Conservation (phyloP, 2,113 vertebrate species). For the Muscicapa adusta region DNA sequence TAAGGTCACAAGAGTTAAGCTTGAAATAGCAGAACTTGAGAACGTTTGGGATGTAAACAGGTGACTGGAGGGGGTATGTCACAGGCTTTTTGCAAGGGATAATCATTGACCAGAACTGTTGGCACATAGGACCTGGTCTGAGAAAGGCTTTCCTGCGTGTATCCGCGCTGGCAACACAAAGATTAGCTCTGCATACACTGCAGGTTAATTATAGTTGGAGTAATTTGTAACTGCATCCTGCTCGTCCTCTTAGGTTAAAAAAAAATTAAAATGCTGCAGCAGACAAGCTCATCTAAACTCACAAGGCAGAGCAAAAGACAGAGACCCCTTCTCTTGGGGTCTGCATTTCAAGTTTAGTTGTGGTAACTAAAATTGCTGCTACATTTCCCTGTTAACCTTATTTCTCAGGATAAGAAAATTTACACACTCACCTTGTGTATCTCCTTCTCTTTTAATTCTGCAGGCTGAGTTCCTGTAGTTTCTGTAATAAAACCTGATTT, state of each 20-base stretch:
- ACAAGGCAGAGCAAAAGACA: background rate
- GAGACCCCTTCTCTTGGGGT: background rate
- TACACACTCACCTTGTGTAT: background rate
- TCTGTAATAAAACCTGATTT: background rate
- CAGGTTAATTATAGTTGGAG: background rate
- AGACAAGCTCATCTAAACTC: background rate
- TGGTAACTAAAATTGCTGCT: background rate
- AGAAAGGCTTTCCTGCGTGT: background rate
- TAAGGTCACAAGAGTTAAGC: conserved; percentile 55
- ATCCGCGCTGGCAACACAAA: background rate
- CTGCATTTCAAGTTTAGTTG: background rate
- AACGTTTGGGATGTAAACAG: conserved; percentile 42
- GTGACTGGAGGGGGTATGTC: conserved; percentile 24
- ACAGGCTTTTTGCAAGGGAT: conserved; percentile 20
- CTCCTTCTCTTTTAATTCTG: background rate
- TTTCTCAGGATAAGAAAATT: background rate
- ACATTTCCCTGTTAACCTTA: background rate
- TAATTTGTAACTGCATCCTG: background rate
- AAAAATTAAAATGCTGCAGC: background rate
- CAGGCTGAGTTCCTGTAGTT: background rate
- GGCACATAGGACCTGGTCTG: background rate
- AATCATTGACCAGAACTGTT: conserved; percentile 41
- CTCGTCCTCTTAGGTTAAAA: background rate
- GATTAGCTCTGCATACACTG: background rate
- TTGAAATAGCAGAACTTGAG: conserved; percentile 61